A percentile compares a stretch with the other conserved stretches of the same genome.
Evolutionary conservation across 2,888 invertebrate genomes (phyloP).

Genomic region (Hemistola chrysoprasaria): DNA sequence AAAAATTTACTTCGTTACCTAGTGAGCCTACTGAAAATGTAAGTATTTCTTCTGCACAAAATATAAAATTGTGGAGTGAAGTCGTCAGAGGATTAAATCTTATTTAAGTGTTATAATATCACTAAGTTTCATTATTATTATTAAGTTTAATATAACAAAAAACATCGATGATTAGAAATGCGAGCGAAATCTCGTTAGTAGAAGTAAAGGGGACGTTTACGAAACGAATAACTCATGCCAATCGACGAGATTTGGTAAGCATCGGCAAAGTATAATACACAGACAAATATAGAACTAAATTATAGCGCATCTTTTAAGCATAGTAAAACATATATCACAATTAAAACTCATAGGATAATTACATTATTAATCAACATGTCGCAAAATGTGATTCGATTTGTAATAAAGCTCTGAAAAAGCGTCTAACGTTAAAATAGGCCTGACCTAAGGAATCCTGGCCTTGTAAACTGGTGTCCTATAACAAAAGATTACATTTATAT

Average conservation of each 20-base stretch:
- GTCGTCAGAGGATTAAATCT: too few relatives aligned
- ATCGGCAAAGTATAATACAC: slow-evolving; percentile 7
- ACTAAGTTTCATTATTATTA: too few relatives aligned
- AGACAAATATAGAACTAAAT: slow-evolving; percentile 6
- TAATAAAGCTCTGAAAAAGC: slow-evolving; percentile 55
- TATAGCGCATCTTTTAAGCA: slow-evolving; percentile 17
- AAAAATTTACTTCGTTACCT: too few relatives aligned
- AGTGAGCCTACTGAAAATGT: too few relatives aligned
- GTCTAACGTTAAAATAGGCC: slow-evolving; percentile 60
- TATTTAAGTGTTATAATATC: too few relatives aligned
- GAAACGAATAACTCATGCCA: slow-evolving; percentile 17
- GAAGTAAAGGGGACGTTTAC: slow-evolving; percentile 23
- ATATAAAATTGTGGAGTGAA: too few relatives aligned
- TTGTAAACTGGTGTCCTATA: slow-evolving; percentile 79
- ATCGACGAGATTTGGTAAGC: slow-evolving; percentile 23
- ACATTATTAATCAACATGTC: slow-evolving; percentile 47
- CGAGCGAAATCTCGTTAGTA: slow-evolving; percentile 24
- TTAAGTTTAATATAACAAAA: slow-evolving; percentile 4
- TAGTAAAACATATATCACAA: slow-evolving; percentile 50
- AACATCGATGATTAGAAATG: slow-evolving; percentile 22
- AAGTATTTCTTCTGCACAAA: too few relatives aligned
- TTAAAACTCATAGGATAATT: slow-evolving; percentile 45
- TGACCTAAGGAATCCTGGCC: slow-evolving; percentile 79
- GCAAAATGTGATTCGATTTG: slow-evolving; percentile 54
- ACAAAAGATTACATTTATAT: slow-evolving; percentile 60